phyloP scores from a whole-genome alignment of 2,113 vertebrate species.

The Globicephala melas region DNA sequence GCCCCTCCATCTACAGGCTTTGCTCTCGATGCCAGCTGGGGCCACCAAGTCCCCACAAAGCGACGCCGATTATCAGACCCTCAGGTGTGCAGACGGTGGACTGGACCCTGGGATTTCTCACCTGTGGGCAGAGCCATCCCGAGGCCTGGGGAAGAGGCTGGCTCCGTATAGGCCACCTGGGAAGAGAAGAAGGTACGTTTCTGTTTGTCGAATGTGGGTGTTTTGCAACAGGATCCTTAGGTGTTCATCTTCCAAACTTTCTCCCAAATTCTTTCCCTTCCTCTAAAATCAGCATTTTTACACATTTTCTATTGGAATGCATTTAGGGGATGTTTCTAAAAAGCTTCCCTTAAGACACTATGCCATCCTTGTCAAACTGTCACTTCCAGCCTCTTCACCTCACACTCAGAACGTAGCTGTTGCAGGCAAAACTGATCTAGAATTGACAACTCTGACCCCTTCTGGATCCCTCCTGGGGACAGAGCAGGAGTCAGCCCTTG shows the following conservation, averaged over 20 bases:
- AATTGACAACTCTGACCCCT: not conserved
- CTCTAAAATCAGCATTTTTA: not conserved
- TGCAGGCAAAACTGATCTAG: not conserved
- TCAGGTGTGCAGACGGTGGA: fast-evolving
- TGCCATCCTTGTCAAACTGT: not conserved
- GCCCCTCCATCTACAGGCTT: fast-evolving
- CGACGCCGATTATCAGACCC: conserved; percentile 29
- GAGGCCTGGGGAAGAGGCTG: fast-evolving
- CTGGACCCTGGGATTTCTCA: fast-evolving
- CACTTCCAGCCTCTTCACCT: not conserved
- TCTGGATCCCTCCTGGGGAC: too few species aligned
- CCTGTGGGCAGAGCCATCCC: fast-evolving
- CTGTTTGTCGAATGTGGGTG: fast-evolving
- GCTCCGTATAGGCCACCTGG: fast-evolving
- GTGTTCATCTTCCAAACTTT: not conserved
- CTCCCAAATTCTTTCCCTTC: not conserved
- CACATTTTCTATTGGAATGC: fast-evolving
- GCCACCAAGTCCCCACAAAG: not conserved
- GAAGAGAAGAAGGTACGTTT: not conserved
- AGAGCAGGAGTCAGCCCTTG: not conserved
- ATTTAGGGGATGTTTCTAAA: not conserved
- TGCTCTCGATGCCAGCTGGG: fast-evolving
- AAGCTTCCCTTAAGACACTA: fast-evolving
- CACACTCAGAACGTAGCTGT: not conserved
- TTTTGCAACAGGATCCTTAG: not conserved